Evolutionary conservation across 2,113 vertebrate genomes (phyloP).

Genomic region (Eleginops maclovinus): DNA sequence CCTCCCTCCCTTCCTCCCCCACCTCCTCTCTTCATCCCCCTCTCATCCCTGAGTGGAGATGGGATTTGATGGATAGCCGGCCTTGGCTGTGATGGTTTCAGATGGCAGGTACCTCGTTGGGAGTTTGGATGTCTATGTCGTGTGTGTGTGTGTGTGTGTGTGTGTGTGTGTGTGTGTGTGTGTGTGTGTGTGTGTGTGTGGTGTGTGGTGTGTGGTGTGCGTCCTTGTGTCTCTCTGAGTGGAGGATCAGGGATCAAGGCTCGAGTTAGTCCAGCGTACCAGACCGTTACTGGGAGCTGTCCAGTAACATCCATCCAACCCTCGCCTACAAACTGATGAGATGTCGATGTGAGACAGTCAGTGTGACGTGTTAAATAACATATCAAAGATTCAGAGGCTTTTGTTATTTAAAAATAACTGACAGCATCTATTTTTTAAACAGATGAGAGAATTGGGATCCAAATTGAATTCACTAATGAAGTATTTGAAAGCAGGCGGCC

Average conservation of each 20-base stretch:
- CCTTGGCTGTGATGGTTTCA: constrained; percentile 70
- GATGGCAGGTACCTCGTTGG: constrained; percentile 62
- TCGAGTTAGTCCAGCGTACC: constrained; percentile 45
- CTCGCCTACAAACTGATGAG: constrained; percentile 35
- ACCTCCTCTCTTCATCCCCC: constrained; percentile 18
- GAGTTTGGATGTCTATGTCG: constrained; percentile 65
- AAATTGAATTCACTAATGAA: constrained; percentile 48
- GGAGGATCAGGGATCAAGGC: constrained; percentile 65
- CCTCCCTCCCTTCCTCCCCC: constrained; percentile 21
- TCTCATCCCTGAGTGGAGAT: constrained; percentile 67
- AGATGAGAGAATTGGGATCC: constrained; percentile 27
- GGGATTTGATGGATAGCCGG: constrained; percentile 71
- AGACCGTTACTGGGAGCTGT: constrained; percentile 56
- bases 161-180: constrained; percentile 39
- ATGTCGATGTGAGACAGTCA: constrained; percentile 18
- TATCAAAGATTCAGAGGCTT: background rate
- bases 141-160: constrained; percentile 15
- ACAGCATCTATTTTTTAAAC: constrained; percentile 6
- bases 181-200: constrained; percentile 39
- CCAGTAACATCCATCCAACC: constrained; percentile 53
- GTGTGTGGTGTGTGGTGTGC: constrained; percentile 2
- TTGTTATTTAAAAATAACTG: constrained; percentile 5
- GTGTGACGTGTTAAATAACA: constrained; percentile 8
- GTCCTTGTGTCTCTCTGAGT: constrained; percentile 28
- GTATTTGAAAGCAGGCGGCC: constrained; percentile 29